A percentile compares a stretch with the other conserved stretches of the same genome.
phyloP scores from a whole-genome alignment of 1,140 invertebrate species.

The Muscidifurax raptorellus region DNA sequence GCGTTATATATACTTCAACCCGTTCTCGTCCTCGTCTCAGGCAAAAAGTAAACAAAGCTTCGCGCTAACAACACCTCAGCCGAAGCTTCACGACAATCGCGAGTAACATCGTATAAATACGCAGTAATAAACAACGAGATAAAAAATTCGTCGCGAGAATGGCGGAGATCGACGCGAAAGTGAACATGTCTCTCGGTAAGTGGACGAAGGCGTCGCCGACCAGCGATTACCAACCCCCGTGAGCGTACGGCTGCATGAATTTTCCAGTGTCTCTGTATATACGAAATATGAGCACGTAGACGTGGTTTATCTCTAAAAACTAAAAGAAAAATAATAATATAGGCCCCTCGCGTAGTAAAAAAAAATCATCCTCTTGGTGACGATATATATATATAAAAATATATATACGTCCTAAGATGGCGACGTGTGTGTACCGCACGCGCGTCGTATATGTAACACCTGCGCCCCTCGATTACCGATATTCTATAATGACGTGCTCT shows the following conservation, averaged over 20 bases:
- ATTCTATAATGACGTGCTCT: background rate
- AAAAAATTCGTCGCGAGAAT: conserved; percentile 53
- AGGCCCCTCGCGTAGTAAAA: conserved; percentile 18
- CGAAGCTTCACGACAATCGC: no score
- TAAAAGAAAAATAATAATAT: background rate
- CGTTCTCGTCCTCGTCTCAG: background rate
- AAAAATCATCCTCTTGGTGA: no score
- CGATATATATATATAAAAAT: no score
- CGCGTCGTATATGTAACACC: conserved; percentile 34
- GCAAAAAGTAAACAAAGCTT: background rate
- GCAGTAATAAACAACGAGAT: no score
- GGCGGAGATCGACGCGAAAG: conserved; percentile 73
- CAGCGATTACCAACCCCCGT: conserved; percentile 61
- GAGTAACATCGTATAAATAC: no score
- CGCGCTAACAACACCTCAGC: background rate
- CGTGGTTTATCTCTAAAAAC: background rate
- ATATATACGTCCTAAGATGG: background rate
- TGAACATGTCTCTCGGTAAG: conserved; percentile 76
- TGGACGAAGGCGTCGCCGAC: conserved; percentile 60
- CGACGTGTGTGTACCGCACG: background rate
- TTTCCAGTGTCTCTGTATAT: background rate
- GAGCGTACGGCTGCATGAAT: conserved; percentile 61
- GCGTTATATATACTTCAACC: background rate
- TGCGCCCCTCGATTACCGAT: background rate
- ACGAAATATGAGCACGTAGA: background rate